Conservation (phyloP, 2,113 vertebrate genomes). For the Mus musculus region DNA sequence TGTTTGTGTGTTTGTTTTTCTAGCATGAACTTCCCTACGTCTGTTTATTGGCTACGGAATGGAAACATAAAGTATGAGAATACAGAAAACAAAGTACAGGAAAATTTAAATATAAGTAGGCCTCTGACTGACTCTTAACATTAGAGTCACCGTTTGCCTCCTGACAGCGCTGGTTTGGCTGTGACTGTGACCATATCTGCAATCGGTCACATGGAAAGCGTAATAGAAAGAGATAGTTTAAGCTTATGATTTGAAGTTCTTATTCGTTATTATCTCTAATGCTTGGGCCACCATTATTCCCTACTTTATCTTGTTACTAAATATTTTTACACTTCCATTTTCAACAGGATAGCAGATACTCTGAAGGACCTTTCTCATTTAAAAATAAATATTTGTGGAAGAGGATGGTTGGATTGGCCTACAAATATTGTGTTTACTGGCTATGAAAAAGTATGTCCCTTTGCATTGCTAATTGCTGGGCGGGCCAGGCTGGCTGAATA, state of each 20-base stretch:
- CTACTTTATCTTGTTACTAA: constrained; percentile 8
- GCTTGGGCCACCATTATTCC: background rate
- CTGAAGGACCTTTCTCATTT: background rate
- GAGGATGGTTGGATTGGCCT: background rate
- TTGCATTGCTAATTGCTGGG: too few relatives aligned
- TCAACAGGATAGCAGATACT: background rate
- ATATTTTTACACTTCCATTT: background rate
- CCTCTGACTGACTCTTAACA: background rate
- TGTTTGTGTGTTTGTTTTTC: background rate
- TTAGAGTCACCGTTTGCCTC: too few relatives aligned
- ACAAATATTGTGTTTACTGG: too few relatives aligned
- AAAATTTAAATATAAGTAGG: background rate
- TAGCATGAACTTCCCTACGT: constrained; percentile 11
- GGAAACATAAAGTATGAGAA: background rate
- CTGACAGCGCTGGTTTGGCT: background rate
- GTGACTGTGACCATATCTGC: background rate
- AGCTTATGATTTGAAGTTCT: background rate
- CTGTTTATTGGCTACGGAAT: background rate
- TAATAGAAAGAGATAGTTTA: background rate
- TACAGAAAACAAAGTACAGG: background rate
- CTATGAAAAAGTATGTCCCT: too few relatives aligned
- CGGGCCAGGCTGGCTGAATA: too few relatives aligned
- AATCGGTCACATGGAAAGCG: background rate
- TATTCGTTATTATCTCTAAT: background rate
- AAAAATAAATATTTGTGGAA: background rate